Conservation (phyloP, 2,797 vertebrate species). For the Columba guinea region DNA sequence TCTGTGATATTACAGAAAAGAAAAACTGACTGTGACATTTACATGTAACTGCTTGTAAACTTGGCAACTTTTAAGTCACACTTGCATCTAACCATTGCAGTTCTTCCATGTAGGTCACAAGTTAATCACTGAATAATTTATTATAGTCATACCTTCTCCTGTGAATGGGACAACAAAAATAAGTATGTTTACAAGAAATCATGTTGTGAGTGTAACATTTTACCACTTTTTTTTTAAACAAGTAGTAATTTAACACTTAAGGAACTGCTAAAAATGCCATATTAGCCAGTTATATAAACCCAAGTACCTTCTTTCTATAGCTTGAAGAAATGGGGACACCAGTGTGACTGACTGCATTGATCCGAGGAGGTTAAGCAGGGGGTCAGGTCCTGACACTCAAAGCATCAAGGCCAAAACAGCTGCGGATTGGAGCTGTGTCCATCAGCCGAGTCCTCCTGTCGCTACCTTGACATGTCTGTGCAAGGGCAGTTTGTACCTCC, state of each 20-base stretch:
- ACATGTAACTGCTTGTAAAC: slow-evolving; percentile 40
- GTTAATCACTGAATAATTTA: background rate
- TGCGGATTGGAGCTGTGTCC: accelerated
- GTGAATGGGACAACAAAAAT: background rate
- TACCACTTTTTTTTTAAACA: background rate
- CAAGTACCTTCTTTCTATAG: background rate
- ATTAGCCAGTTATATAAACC: background rate
- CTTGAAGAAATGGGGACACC: background rate
- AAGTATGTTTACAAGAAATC: background rate
- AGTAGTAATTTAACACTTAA: background rate
- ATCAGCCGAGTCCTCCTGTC: background rate
- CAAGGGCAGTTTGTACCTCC: background rate
- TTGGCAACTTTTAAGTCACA: background rate
- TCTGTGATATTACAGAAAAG: background rate
- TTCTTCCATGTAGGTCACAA: background rate
- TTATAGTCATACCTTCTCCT: background rate
- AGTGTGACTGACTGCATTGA: background rate
- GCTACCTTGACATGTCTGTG: accelerated
- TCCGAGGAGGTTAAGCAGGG: background rate
- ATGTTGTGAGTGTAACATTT: background rate
- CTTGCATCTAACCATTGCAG: background rate
- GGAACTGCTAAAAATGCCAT: background rate
- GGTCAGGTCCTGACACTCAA: background rate
- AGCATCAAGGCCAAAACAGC: background rate
- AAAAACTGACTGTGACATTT: slow-evolving; percentile 37